Evolutionary conservation across 2,888 invertebrate genomes (phyloP), one percentile per base, ranked within the genome.

Genomic region (Anoncus sp.): DNA sequence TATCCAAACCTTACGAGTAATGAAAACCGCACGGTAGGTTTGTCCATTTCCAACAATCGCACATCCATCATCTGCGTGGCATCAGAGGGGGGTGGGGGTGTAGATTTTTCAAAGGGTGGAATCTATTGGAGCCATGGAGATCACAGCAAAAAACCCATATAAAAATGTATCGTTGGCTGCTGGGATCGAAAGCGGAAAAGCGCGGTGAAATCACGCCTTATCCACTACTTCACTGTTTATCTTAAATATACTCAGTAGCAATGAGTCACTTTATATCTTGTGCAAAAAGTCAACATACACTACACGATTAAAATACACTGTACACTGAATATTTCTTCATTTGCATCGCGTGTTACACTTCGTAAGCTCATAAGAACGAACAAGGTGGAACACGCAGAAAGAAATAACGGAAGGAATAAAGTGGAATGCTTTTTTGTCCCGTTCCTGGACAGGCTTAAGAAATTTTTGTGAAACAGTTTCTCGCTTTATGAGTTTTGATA

Each of bases 401-500:
- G 5, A 45, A 45, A 45, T 3, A 35, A 40, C 40, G 22, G n/a
- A 18, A 10, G 22, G 12, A 24, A 24, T 6, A 51, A 51, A 51
- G 24, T 3, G 49, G 49, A 18, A 20, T 38, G 63, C 4, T 24
- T 27, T 31, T 31, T 55, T 16, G 31, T 40, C 22, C 24, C 49
- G n/a, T 35, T 66, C 55, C 55, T 31, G 55, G 43, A 55, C 67
- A 14, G 35, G 45, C 31, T 27, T 55, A 31, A 12, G 43, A 43
- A 55, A 55, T 67, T 67, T 67, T 31, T 18, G 38, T 55, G 16
- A n/a, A 51, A 73, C 49, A 22, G 57, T 73, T 59, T 66, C 51
- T 59, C 59, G 49, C n/a, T 47, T 59, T 59, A 73, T 31, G 65
- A 66, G 65, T 73, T 73, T 40, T 49, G 27, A 66, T 72, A 57